A percentile compares a stretch with the other conserved stretches of the same genome.
These are phyloP conservation scores for Nephrotoma appendiculata DNA, from an alignment of 2,888 invertebrate genomes.

Conservation along the genomic window DNA sequence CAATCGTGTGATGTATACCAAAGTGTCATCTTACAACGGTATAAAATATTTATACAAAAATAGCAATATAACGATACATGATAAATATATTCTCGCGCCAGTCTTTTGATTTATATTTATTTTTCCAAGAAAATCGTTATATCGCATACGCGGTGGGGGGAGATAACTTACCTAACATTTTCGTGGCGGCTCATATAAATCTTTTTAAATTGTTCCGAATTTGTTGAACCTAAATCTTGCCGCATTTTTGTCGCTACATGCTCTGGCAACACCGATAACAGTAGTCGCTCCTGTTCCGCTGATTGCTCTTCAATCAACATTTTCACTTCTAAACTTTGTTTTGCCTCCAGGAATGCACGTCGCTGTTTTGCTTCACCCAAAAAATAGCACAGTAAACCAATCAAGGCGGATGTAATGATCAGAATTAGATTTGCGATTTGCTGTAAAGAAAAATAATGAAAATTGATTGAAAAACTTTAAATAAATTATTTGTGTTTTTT, in stretches of 20 bases:
- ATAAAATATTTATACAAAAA: not conserved
- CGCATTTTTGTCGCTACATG: conserved; percentile 96
- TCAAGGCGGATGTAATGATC: conserved; percentile 52
- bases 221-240: conserved; percentile 79
- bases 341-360: conserved; percentile 76
- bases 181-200: conserved; percentile 96
- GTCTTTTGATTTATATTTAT: not conserved
- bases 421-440: conserved; percentile 56
- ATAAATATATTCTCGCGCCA: not conserved
- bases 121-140: not conserved
- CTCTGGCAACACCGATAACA: conserved; percentile 86
- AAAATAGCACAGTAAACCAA: conserved; percentile 60
- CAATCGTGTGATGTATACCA: not conserved
- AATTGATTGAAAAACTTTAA: not conserved
- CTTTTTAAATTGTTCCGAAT: conserved; percentile 85
- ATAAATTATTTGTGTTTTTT: not conserved
- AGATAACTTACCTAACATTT: conserved; percentile 66
- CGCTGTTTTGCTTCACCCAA: conserved; percentile 76
- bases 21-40: not conserved
- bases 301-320: conserved; percentile 88
- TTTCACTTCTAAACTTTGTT: conserved; percentile 81
- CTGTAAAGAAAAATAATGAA: conserved; percentile 33
- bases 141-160: not conserved
- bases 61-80: not conserved
- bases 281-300: conserved; percentile 79